Percentiles rank a stretch among this genome's conserved stretches.
phyloP scores from a whole-genome alignment of 1,140 invertebrate genomes.

The Aphis craccivora region DNA sequence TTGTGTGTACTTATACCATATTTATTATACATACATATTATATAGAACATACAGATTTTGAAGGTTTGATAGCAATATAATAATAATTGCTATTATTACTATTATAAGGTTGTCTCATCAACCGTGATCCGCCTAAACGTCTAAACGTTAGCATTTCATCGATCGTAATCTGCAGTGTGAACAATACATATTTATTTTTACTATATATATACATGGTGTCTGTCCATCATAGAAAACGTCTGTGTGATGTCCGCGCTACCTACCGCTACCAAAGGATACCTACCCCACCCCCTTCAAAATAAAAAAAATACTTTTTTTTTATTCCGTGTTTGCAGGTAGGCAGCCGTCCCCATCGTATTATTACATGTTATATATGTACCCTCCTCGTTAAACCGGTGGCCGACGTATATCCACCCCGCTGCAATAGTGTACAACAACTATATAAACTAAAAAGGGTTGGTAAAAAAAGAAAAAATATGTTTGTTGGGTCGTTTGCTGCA shows the following conservation, averaged over 20 bases:
- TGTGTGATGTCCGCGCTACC: background rate
- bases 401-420: background rate
- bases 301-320: background rate
- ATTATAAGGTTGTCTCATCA: background rate
- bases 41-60: background rate
- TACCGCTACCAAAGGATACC: background rate
- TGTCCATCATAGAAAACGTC: constrained; percentile 20
- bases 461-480: constrained; percentile 19
- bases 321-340: background rate
- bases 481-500: background rate
- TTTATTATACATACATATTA: background rate
- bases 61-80: background rate
- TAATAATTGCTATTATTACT: background rate
- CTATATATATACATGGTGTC: background rate
- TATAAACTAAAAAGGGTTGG: constrained; percentile 34
- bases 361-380: constrained; percentile 20
- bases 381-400: constrained; percentile 43
- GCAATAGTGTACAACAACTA: background rate
- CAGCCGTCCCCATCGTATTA: constrained; percentile 29
- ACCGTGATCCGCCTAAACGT: background rate
- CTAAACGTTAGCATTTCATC: background rate
- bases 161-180: background rate
- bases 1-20: background rate
- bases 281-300: background rate
- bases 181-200: background rate